Evolutionary conservation across 2,888 invertebrate species (phyloP), one percentile per base, ranked within the genome.

Genomic region (Hypsopygia costalis): DNA sequence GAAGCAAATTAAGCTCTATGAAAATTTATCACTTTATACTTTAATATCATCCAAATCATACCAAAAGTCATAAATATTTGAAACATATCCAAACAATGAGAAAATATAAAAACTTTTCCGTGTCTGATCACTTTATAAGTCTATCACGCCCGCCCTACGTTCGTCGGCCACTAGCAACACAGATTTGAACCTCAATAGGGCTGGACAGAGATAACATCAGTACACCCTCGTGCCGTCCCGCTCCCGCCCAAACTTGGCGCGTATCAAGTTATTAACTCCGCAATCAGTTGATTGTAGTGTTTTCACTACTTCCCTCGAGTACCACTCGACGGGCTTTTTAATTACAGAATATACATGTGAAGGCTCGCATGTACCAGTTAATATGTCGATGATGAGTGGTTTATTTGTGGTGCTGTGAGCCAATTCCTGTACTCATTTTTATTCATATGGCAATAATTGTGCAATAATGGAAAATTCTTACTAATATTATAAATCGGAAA

Each of bases 271-370:
- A 82, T 78, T 76, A 79, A 72, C 71, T 65, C 67, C 70, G 81
- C 81, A 86, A 85, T 86, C 82, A 82, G 76, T 80, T 81, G 80
- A 85, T 83, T 78, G 73, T 70, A 62, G 53, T 69, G 70, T 79
- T 80, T 76, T 72, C 68, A 77, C 64, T 63, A 63, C 64, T 79
- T 75, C 78, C 78, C 80, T 81, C 55, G 64, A 65, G 61, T 62
- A 61, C 59, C 75, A 75, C 77, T 78, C 70, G 51, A 64, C 41
- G 3, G 49, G 51, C 43, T 54, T 67, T 75, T 77, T 82, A 78
- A 82, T 82, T 74, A 81, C 62, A 52, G 38, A 52, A 11, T 11
- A 12, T 31, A 35, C 35, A 36, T 20, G 21, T 31, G 20, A 4
- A 16, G 16, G 3, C 16, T 16, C 4, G 30, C 16, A 22, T 35